Percentiles rank a stretch among this genome's conserved stretches.
These are phyloP conservation scores for Eupeodes latifasciatus DNA, from an alignment of 2,888 invertebrate genomes.

Conservation along the genomic window DNA sequence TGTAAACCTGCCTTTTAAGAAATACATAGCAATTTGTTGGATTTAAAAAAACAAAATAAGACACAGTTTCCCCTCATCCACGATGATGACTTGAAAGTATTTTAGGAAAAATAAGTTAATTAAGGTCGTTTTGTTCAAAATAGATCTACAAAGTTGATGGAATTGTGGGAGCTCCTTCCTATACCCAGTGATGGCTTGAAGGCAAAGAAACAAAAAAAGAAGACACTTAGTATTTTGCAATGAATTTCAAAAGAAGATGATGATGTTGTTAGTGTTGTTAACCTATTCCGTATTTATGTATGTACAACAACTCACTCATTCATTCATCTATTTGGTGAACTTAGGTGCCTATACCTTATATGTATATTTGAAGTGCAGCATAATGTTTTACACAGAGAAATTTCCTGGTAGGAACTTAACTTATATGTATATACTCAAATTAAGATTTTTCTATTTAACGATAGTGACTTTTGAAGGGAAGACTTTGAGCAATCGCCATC, in stretches of 20 bases:
- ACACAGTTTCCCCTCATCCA: slow-evolving; percentile 1
- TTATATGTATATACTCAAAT: slow-evolving; percentile 38
- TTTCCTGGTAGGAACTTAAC: slow-evolving; percentile 65
- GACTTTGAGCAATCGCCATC: slow-evolving; percentile 22
- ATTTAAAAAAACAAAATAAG: neutral
- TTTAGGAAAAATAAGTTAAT: slow-evolving; percentile 70
- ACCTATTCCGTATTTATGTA: slow-evolving; percentile 32
- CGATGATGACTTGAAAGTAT: slow-evolving; percentile 26
- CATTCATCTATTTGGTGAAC: slow-evolving; percentile 61
- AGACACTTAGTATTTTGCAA: neutral
- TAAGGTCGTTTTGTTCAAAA: slow-evolving; percentile 56
- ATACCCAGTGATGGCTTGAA: neutral
- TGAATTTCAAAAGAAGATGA: slow-evolving; percentile 33
- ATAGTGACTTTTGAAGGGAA: slow-evolving; percentile 50
- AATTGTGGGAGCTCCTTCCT: neutral
- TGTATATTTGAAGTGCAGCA: neutral
- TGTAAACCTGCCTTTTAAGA: slow-evolving; percentile 21
- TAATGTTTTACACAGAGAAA: slow-evolving; percentile 35
- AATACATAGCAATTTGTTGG: slow-evolving; percentile 48
- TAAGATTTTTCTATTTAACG: slow-evolving; percentile 64
- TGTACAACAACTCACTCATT: slow-evolving; percentile 65
- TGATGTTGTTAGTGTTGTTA: slow-evolving; percentile 37
- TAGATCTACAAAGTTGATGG: neutral
- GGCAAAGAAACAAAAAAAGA: neutral
- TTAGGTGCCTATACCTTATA: neutral